Base-by-base conservation (phyloP, 2,113 vertebrate species). In the Lichenostomus cassidix region DNA sequence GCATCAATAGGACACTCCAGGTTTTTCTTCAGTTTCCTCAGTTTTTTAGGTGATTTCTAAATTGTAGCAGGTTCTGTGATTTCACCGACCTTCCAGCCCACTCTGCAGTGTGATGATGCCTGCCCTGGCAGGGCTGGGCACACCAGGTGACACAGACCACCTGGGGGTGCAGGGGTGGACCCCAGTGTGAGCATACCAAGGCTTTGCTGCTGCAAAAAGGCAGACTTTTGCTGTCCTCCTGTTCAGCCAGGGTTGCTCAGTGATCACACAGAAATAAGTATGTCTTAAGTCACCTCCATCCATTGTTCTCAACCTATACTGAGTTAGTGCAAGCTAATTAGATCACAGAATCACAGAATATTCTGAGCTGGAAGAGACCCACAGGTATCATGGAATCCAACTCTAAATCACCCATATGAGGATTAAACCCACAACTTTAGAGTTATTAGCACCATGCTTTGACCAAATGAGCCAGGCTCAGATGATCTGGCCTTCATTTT, bases 211-310 rank as follows among this genome's bases (percentile, higher is more conserved):
- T 4, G 4, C 11, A 47, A 1, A 41, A 46, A 23, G 17, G 23
- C 27, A 47, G n/a, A 33, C 7, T 58, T 22, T 8, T 22, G n/a
- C 31, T 24, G 22, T 17, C 75, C n/a, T 75, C 8, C 67, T 39
- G 49, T 42, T 29, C 0, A 0, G 3, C 41, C 35, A 7, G 55
- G 46, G 31, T 0, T 3, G 14, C 76, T 87, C 64, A n/a, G 56
- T 0, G 1, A 47, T 33, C 27, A 9, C 47, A 62, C 41, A 52
- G 77, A 53, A 80, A 59, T 22, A 25, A 35, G 8, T 1, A 1
- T 5, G 21, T 10, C 68, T 41, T 27, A 2, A 70, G 22, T 42
- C 31, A 4, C 77, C 79, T 52, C 65, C 42, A 49, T 17, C 64
- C 49, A 52, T 47, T 33, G 12, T 39, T 64, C 77, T 75, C 63